Conservation (phyloP, 2,797 vertebrate genomes). For the Clamator glandarius region DNA sequence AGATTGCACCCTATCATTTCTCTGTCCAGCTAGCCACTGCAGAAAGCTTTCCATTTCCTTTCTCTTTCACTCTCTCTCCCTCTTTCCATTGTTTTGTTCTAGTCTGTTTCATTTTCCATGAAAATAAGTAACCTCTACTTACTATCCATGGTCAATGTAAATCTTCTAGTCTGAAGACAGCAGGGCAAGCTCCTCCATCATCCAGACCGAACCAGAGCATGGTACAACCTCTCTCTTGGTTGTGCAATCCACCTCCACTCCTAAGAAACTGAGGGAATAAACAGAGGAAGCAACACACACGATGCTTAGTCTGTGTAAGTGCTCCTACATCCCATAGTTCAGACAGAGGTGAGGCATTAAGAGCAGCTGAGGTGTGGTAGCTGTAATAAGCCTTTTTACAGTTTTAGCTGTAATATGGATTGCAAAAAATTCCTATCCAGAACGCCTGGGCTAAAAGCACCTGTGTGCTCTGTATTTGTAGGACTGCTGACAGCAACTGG, state of each 20-base stretch:
- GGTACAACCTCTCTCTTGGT: neutral
- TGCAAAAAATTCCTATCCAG: neutral
- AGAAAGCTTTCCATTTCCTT: neutral
- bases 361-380: neutral
- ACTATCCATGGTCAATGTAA: neutral
- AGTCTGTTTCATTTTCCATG: neutral
- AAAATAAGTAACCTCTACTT: neutral
- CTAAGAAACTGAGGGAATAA: neutral
- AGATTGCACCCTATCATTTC: neutral
- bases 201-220: neutral
- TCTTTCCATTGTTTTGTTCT: neutral
- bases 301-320: neutral
- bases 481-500: neutral
- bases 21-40: neutral
- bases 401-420: neutral
- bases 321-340: neutral
- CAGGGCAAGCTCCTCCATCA: neutral
- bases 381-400: neutral
- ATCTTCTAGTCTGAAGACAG: neutral
- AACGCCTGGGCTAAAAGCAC: neutral
- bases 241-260: accelerated
- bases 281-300: neutral
- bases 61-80: neutral
- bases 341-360: neutral
- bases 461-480: neutral